Evolutionary conservation across 2,113 vertebrate species (phyloP), one percentile per base, ranked within the genome.

Genomic region (Leucosticte australis): DNA sequence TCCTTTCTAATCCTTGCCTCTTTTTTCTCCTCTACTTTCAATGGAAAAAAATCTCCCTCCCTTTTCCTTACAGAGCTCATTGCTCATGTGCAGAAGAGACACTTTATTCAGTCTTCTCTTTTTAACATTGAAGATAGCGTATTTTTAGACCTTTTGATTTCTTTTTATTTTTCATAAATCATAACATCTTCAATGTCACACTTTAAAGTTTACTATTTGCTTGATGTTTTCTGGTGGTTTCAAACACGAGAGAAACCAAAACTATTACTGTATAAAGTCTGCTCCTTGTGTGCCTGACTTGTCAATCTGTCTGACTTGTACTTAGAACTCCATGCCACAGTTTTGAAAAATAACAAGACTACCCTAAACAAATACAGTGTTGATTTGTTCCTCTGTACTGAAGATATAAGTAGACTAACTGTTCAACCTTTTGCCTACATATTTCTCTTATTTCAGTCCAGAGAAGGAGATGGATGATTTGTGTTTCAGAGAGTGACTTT

Each of bases 21-120:
- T 42, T 83, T 42, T 19, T 4, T 0, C 0, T 3, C 13, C 8
- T 1, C 6, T 6, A 3, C 5, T 71, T 71, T 71, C 26, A n/a
- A 8, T 16, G 7, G 10, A 26, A 77, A 69, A 41, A 78, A 50
- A 37, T 9, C 22, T 13, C 4, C 15, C 2, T 91, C 11, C 28
- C 5, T 56, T 53, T 88, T 80, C 22, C 5, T 68, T 52, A 59
- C 14, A 71, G 10, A 5, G 1, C 2, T 79, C 52, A 30, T 53
- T 82, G 19, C 12, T 83, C 24, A 41, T 2, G 3, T 42, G 33
- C 31, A 65, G 10, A 13, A 55, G 8, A 56, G 10, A 77, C 88
- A 33, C 17, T 69, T 52, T 4, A 24, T 82, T 75, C 22, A 37
- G 16, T 59, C 10, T 33, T 30, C 18, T 60, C 20, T 75, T 55